Percentiles rank a stretch among this genome's conserved stretches.
Conservation (phyloP, 2,113 vertebrate genomes). For the Dipodomys merriami region DNA sequence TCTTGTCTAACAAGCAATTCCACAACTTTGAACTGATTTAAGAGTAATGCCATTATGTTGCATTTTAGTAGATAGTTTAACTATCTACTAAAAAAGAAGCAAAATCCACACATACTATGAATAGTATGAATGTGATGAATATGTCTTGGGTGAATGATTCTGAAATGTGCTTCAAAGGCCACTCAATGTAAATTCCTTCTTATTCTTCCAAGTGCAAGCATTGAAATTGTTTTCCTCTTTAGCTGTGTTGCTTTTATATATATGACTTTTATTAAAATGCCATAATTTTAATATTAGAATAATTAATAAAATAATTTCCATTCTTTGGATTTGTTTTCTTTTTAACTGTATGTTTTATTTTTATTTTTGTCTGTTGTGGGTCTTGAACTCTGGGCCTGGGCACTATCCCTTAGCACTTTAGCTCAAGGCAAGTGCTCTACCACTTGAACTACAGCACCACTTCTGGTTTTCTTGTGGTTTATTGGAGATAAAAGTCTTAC, state of each 20-base stretch:
- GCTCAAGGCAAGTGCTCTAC: too few species aligned
- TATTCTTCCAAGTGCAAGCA: constrained; percentile 23
- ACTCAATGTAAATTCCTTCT: background rate
- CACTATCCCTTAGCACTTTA: too few species aligned
- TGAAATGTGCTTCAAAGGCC: background rate
- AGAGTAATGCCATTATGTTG: constrained; percentile 4
- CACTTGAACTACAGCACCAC: too few species aligned
- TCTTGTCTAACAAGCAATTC: constrained; percentile 7
- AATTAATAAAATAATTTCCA: constrained; percentile 21
- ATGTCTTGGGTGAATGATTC: background rate
- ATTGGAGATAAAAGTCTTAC: too few species aligned
- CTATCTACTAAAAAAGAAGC: background rate
- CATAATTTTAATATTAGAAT: constrained; percentile 30
- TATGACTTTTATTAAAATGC: background rate
- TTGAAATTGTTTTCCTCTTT: constrained; percentile 33
- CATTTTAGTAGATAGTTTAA: constrained; percentile 14
- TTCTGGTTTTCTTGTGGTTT: too few species aligned
- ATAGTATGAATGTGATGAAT: constrained; percentile 17
- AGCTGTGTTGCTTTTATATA: background rate
- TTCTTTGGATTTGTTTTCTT: too few species aligned
- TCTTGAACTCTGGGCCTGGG: too few species aligned
- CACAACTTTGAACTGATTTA: background rate
- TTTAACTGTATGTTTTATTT: too few species aligned
- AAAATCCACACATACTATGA: constrained; percentile 43
- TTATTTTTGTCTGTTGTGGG: too few species aligned